These are phyloP conservation scores for Caenorhabditis sulstoni DNA, from an alignment of 2,888 invertebrate species.

Conservation along the genomic window DNA sequence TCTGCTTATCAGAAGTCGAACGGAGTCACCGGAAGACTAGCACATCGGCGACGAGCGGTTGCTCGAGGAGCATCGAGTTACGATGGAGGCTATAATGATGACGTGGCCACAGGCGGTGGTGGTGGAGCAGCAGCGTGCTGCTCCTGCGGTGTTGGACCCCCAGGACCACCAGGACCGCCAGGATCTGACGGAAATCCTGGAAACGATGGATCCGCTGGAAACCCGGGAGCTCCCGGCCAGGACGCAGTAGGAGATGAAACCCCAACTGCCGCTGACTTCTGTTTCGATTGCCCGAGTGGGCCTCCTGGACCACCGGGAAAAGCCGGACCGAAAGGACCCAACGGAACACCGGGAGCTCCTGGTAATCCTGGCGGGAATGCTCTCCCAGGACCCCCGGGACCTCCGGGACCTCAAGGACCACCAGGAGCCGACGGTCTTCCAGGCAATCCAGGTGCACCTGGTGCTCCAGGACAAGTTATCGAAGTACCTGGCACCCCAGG, in stretches of 20 bases:
- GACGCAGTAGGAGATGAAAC: constrained; percentile 61
- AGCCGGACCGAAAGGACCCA: constrained; percentile 67
- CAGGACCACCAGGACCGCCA: constrained; percentile 62
- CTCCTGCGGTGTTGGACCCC: constrained; percentile 61
- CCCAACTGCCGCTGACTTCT: constrained; percentile 61
- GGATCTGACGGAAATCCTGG: constrained; percentile 63
- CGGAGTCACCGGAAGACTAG: constrained; percentile 39
- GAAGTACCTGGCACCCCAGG: constrained; percentile 62
- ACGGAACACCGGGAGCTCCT: constrained; percentile 68
- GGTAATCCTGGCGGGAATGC: constrained; percentile 66
- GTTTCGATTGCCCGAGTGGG: constrained; percentile 65
- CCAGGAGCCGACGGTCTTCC: constrained; percentile 67
- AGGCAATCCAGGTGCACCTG: constrained; percentile 69
- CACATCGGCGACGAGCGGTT: constrained; percentile 41
- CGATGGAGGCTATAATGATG: constrained; percentile 39
- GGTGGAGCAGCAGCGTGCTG: constrained; percentile 50
- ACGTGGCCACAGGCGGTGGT: constrained; percentile 40
- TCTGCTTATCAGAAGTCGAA: constrained; percentile 61
- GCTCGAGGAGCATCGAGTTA: constrained; percentile 67
- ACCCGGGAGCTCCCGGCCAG: constrained; percentile 61
- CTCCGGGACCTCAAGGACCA: constrained; percentile 71
- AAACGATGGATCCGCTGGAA: constrained; percentile 64
- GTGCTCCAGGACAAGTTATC: constrained; percentile 60
- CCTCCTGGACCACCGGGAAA: constrained; percentile 68
- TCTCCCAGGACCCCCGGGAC: constrained; percentile 66